Evolutionary conservation across 2,888 invertebrate species (phyloP).

Genomic region (Rhagonycha lutea): DNA sequence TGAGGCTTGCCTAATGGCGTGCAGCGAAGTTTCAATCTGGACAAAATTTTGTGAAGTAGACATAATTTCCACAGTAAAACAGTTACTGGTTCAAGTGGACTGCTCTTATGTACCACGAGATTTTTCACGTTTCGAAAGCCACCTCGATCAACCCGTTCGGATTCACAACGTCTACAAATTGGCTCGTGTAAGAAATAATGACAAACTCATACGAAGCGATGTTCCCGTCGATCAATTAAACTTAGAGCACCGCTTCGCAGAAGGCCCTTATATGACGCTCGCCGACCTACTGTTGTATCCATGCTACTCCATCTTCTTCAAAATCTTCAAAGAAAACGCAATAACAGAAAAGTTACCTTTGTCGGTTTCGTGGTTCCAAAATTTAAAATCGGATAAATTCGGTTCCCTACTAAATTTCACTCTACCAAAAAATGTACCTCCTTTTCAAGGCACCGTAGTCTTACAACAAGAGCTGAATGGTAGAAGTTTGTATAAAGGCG

Average conservation of each 20-base stretch:
- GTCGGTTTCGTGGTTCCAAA: slow-evolving; percentile 66
- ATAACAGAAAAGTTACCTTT: slow-evolving; percentile 62
- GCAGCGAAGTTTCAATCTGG: slow-evolving; percentile 86
- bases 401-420: slow-evolving; percentile 26
- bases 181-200: slow-evolving; percentile 60
- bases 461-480: slow-evolving; percentile 30
- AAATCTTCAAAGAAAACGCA: slow-evolving; percentile 50
- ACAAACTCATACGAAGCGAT: slow-evolving; percentile 53
- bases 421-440: neutral
- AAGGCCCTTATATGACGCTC: slow-evolving; percentile 80
- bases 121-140: slow-evolving; percentile 79
- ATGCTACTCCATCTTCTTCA: slow-evolving; percentile 66
- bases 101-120: slow-evolving; percentile 64
- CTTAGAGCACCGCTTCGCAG: slow-evolving; percentile 75
- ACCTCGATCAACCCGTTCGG: slow-evolving; percentile 80
- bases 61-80: slow-evolving; percentile 64
- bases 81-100: slow-evolving; percentile 47
- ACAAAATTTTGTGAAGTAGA: slow-evolving; percentile 92
- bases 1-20: slow-evolving; percentile 77
- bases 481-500: slow-evolving; percentile 77
- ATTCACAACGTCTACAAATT: slow-evolving; percentile 85
- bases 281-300: slow-evolving; percentile 82
- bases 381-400: slow-evolving; percentile 14
- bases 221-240: slow-evolving; percentile 58
- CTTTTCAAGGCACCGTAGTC: slow-evolving; percentile 26